phyloP scores from a whole-genome alignment of 2,797 vertebrate species.

The Cryptoblepharus egeriae region DNA sequence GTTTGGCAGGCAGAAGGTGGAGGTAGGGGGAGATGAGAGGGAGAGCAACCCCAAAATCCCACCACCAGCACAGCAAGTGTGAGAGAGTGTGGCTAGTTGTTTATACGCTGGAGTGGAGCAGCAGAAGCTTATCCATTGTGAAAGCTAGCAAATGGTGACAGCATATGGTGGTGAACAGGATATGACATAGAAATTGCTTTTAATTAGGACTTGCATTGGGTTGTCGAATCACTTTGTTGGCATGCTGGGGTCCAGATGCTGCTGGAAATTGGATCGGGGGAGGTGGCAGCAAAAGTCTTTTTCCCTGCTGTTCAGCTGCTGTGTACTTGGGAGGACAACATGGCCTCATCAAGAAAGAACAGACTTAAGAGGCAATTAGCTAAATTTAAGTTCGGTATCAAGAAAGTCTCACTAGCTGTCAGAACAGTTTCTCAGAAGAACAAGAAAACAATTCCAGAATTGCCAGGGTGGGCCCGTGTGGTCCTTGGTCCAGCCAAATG shows the following conservation, averaged over 20 bases:
- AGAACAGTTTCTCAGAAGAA: not conserved
- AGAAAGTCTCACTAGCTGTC: not conserved
- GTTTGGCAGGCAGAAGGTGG: not conserved
- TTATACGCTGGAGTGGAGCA: not conserved
- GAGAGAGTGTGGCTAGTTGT: not conserved
- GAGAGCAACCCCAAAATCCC: not conserved
- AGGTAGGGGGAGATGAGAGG: not conserved
- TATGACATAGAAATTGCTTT: not conserved
- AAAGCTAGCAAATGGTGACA: not conserved
- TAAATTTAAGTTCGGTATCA: constrained; percentile 31
- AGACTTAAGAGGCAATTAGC: constrained; percentile 34
- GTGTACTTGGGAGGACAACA: constrained; percentile 6
- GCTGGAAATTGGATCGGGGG: constrained; percentile 9
- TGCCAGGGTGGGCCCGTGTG: not conserved
- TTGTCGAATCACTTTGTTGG: not conserved
- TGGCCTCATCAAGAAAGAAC: constrained; percentile 11
- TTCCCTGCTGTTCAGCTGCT: constrained; percentile 27
- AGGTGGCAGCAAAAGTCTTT: constrained; percentile 9
- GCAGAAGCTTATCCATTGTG: not conserved
- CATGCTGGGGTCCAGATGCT: constrained; percentile 16
- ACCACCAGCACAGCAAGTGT: not conserved
- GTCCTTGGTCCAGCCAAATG: not conserved
- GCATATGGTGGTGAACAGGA: constrained; percentile 7
- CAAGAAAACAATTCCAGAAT: not conserved
- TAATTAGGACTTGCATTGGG: constrained; percentile 21